A percentile compares a stretch with the other conserved stretches of the same genome.
Evolutionary conservation across 2,888 invertebrate genomes (phyloP).

Genomic region (Pediacus dermestoides): DNA sequence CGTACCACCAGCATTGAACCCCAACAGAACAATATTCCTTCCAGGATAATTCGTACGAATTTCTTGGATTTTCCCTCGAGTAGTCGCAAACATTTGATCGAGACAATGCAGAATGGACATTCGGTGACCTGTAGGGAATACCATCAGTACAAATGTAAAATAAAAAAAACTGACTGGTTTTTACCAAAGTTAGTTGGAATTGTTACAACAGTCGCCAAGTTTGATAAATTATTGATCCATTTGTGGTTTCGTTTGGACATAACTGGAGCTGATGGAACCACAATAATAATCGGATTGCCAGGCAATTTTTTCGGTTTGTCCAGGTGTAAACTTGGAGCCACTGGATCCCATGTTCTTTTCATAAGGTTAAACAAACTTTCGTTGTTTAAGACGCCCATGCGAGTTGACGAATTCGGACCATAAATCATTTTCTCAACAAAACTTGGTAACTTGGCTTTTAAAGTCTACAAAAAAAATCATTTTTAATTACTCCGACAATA

Average conservation of each 20-base stretch:
- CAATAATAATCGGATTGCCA: constrained; percentile 64
- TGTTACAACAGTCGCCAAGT: constrained; percentile 65
- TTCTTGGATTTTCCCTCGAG: constrained; percentile 69
- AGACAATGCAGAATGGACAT: constrained; percentile 56
- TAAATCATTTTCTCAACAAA: constrained; percentile 71
- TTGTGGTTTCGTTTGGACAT: constrained; percentile 60
- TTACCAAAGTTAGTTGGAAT: constrained; percentile 56
- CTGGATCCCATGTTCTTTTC: constrained; percentile 74
- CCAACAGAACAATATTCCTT: constrained; percentile 70
- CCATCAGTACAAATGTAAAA: constrained; percentile 20
- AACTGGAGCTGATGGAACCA: constrained; percentile 58
- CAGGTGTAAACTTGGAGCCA: constrained; percentile 55
- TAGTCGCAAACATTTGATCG: constrained; percentile 63
- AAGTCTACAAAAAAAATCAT: constrained; percentile 46
- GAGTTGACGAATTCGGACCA: constrained; percentile 51
- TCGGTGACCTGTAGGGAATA: constrained; percentile 36
- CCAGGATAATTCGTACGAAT: constrained; percentile 63
- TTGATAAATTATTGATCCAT: constrained; percentile 66
- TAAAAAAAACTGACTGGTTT: constrained; percentile 3
- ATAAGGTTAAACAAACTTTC: constrained; percentile 64
- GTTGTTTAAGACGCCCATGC: constrained; percentile 53
- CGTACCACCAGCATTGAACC: constrained; percentile 73
- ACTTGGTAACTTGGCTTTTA: constrained; percentile 65
- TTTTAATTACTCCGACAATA: constrained; percentile 5
- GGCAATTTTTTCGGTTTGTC: constrained; percentile 68